Evolutionary conservation across 2,113 vertebrate genomes (phyloP).

Genomic region (Ptyas mucosa): DNA sequence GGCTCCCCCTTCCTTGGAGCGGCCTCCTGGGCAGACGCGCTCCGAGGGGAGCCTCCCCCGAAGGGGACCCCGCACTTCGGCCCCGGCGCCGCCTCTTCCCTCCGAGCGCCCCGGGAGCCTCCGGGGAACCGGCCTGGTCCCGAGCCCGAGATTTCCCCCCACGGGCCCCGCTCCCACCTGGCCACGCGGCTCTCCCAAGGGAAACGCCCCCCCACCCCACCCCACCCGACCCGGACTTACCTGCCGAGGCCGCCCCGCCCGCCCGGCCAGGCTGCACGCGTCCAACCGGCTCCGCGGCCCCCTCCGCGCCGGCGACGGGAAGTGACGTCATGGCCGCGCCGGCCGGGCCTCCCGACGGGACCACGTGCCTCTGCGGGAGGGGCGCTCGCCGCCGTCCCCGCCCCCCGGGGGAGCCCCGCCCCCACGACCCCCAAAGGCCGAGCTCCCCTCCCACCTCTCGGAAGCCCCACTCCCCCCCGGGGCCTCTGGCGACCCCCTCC

Average conservation of each 20-base stretch:
- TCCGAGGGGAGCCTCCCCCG: too few species aligned
- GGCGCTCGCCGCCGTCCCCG: neutral
- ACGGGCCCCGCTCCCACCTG: neutral
- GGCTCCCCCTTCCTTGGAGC: neutral
- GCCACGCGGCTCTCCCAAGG: neutral
- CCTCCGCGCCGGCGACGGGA: neutral
- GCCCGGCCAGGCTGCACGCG: neutral
- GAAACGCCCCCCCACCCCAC: neutral
- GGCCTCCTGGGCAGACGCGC: neutral
- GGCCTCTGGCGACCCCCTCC: neutral
- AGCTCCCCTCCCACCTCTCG: neutral
- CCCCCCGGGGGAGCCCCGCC: neutral
- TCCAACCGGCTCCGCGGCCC: neutral
- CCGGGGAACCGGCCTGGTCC: neutral
- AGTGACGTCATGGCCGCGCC: neutral
- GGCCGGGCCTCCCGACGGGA: neutral
- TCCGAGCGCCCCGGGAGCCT: too few species aligned
- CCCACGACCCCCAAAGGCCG: neutral
- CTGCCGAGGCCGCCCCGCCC: neutral
- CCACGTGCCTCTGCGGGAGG: neutral
- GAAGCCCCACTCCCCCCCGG: too few species aligned
- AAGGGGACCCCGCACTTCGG: neutral
- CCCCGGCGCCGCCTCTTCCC: too few species aligned
- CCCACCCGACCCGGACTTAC: neutral
- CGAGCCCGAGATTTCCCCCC: neutral